Conservation (phyloP, 2,797 vertebrate species). For the Lepilemur ruficaudatus region DNA sequence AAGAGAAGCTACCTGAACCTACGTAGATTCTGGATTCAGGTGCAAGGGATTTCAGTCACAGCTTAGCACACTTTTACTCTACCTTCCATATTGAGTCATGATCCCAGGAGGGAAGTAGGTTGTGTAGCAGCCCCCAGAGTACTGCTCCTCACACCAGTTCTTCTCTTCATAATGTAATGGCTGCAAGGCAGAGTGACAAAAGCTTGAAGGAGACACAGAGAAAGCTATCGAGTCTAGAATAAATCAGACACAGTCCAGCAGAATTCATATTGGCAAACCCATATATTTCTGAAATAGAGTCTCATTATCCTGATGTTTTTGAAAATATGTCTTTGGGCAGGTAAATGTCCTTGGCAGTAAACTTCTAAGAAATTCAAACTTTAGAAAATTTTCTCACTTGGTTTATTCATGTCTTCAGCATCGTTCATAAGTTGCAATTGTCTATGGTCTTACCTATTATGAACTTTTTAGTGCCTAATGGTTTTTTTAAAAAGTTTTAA, state of each 20-base stretch:
- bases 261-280: background rate
- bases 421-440: background rate
- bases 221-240: background rate
- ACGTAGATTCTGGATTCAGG: background rate
- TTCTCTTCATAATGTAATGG: slow-evolving; percentile 98
- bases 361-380: slow-evolving; percentile 36
- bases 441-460: background rate
- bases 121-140: slow-evolving; percentile 98
- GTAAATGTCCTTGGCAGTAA: slow-evolving; percentile 11
- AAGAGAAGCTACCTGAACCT: background rate
- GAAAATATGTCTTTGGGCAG: background rate
- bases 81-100: slow-evolving; percentile 97
- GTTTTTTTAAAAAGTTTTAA: slow-evolving; percentile 20
- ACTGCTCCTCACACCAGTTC: slow-evolving; percentile 99
- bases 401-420: background rate
- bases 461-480: background rate
- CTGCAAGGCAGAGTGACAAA: slow-evolving; percentile 83
- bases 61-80: slow-evolving; percentile 60
- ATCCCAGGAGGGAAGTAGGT: slow-evolving; percentile 96
- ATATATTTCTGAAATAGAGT: background rate
- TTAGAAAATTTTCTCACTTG: background rate
- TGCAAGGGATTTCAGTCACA: background rate
- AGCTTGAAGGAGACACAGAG: background rate
- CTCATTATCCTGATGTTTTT: background rate
- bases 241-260: background rate